Base-by-base conservation (phyloP, 2,888 invertebrate genomes). In the Nomada lathburiana region DNA sequence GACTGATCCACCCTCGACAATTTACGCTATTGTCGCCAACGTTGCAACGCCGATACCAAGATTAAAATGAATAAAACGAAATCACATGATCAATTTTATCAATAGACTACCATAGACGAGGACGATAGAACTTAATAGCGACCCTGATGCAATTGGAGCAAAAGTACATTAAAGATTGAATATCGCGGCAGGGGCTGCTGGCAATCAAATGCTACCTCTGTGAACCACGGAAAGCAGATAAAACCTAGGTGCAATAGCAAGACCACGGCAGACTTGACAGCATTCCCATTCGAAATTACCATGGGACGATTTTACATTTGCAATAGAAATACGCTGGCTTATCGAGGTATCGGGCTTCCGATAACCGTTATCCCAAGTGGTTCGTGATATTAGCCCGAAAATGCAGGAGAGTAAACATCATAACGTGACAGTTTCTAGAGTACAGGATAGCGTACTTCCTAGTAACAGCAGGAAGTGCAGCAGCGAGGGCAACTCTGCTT, bases 1-100 rank as follows among this genome's bases (percentile, higher is more conserved):
- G 88, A 13, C 86, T 86, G 88, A 89, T 90, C 86, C 89, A 86
- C 84, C 84, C 85, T 71, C 88, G 90, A 90, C 90, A 90, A 92
- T 92, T 91, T 85, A 59, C 29, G 85, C 83, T 64, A 85, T 88
- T 88, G 81, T 81, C 69, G 57, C 65, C 44, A 53, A 63, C 50
- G 69, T 64, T 68, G 52, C 57, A 53, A 59, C 62, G 62, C 62
- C 72, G 55, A 68, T 36, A 44, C 60, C 36, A 36, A 70, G 65
- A 67, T 59, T 68, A 69, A 68, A 57, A 57, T 44, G 18, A 13
- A 2, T 10, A 42, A 18, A 59, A 20, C 20, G 11, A 11, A 42
- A 55, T 71, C n/a, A 11, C 36, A 23, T 9, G 2, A 60, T n/a
- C 44, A 20, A 18, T 29, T 26, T 16, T 10, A 53, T 53, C 53